A percentile compares a stretch with the other conserved stretches of the same genome.
These are phyloP conservation scores for Peromyscus aztecus DNA, from an alignment of 2,797 vertebrate species.

Conservation along the genomic window DNA sequence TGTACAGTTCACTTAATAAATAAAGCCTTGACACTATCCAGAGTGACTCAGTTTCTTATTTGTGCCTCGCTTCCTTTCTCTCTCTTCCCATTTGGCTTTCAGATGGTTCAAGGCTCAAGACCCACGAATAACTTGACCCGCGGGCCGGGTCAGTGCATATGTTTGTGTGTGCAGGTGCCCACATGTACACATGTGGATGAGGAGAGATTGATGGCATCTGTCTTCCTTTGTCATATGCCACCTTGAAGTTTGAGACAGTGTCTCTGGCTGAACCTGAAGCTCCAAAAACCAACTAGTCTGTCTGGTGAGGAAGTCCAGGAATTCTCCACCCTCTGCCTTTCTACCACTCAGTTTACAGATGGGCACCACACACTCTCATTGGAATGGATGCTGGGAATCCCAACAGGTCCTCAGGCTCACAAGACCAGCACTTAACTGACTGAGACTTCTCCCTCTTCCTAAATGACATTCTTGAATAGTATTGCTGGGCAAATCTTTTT, in stretches of 20 bases:
- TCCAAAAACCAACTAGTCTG: neutral
- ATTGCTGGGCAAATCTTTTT: neutral
- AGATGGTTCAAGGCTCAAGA: no score
- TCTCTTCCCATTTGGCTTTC: no score
- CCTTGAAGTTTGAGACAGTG: neutral
- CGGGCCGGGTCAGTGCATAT: no score
- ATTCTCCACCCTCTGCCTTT: neutral
- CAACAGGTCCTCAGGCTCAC: no score
- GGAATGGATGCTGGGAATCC: neutral
- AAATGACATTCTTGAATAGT: neutral
- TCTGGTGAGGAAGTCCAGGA: neutral
- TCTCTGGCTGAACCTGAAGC: neutral
- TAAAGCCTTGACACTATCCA: no score
- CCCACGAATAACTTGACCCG: no score
- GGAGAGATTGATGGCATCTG: neutral
- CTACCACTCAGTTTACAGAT: neutral
- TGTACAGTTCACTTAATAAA: no score
- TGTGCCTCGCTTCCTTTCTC: no score
- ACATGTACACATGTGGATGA: neutral
- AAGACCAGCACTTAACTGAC: neutral
- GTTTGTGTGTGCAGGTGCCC: no score
- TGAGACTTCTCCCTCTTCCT: no score
- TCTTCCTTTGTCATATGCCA: neutral
- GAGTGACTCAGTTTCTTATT: no score
- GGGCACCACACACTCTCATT: neutral